Percentiles rank a stretch among this genome's conserved stretches.
phyloP scores from a whole-genome alignment of 2,888 invertebrate species.

The Scaptomyza tumidula region DNA sequence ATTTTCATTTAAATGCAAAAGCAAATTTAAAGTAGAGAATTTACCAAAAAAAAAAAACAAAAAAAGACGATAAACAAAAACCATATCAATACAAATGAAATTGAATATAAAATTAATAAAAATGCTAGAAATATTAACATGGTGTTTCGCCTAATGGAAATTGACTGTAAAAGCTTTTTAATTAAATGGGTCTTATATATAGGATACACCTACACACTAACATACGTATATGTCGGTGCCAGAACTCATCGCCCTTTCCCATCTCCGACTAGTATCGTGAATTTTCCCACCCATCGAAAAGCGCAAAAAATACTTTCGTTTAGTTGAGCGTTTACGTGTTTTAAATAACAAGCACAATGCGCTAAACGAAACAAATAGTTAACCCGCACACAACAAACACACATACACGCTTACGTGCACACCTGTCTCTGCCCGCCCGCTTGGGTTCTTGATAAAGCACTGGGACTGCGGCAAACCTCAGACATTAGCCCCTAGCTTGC shows the following conservation, averaged over 20 bases:
- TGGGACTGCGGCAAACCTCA: slow-evolving; percentile 41
- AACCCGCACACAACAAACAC: slow-evolving; percentile 15
- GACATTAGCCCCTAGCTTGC: slow-evolving; percentile 35
- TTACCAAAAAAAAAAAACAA: too few relatives aligned
- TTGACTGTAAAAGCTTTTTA: slow-evolving; percentile 37
- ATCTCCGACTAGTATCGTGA: neutral
- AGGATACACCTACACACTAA: neutral
- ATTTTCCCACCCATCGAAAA: slow-evolving; percentile 4
- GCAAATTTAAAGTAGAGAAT: slow-evolving; percentile 60
- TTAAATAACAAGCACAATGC: slow-evolving; percentile 56
- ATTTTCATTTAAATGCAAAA: slow-evolving; percentile 32
- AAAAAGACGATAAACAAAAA: slow-evolving; percentile 35
- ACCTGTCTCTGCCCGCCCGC: neutral
- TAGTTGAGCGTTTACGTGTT: slow-evolving; percentile 56
- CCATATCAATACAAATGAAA: slow-evolving; percentile 67
- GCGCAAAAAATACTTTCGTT: slow-evolving; percentile 34
- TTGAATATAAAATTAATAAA: slow-evolving; percentile 69
- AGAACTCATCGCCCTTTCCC: too few relatives aligned
- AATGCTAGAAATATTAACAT: slow-evolving; percentile 70
- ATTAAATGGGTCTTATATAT: slow-evolving; percentile 34
- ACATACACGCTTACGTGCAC: neutral
- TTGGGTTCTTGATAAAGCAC: slow-evolving; percentile 8
- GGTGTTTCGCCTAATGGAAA: slow-evolving; percentile 45
- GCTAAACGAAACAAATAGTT: slow-evolving; percentile 54
- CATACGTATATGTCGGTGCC: too few relatives aligned